Conservation (phyloP, 2,113 vertebrate species). For the Pteropus alecto region DNA sequence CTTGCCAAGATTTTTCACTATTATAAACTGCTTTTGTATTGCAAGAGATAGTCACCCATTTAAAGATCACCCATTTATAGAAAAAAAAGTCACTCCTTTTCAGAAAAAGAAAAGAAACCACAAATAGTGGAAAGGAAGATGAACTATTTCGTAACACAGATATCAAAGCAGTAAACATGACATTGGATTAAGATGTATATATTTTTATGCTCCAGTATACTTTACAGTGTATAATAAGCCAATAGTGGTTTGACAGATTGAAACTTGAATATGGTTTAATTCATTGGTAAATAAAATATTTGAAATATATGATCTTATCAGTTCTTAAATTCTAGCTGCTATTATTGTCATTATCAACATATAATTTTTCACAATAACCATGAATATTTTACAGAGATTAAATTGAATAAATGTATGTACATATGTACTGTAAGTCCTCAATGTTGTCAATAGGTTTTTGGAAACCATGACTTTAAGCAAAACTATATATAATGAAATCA, state of each 20-base stretch:
- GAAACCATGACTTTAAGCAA: neutral
- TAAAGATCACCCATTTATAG: neutral
- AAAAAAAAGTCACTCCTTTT: neutral
- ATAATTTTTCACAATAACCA: conserved; percentile 11
- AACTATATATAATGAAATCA: neutral
- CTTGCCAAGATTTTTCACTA: neutral
- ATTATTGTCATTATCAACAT: neutral
- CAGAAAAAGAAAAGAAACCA: neutral
- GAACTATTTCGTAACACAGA: neutral
- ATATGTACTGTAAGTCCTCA: neutral
- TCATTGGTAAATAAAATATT: neutral
- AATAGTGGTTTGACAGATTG: neutral
- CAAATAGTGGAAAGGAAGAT: neutral
- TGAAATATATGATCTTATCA: neutral
- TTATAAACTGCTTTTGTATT: neutral
- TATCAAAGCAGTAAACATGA: neutral
- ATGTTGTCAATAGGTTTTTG: neutral
- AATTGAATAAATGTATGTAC: neutral
- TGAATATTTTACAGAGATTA: neutral
- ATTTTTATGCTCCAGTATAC: neutral
- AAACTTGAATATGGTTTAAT: neutral
- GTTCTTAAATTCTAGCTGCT: neutral
- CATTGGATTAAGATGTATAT: neutral
- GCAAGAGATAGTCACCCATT: neutral
- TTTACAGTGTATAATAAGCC: neutral